phyloP scores from a whole-genome alignment of 1,140 invertebrate species.

The Phortica variegata region DNA sequence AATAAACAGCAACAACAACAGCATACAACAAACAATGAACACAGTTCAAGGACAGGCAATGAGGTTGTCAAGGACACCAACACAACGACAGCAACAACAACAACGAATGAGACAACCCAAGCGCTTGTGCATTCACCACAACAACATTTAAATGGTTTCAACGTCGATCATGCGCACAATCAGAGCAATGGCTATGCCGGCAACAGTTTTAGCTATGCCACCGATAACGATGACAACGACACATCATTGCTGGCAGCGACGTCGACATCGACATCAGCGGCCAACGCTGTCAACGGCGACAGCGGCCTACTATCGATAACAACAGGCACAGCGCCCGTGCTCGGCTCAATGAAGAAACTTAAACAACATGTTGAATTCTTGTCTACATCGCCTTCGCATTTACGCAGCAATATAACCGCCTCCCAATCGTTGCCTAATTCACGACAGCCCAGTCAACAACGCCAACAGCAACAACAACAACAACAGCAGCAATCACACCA shows the following conservation, averaged over 20 bases:
- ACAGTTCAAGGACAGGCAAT: conserved; percentile 1
- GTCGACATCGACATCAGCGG: neutral
- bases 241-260: conserved; percentile 22
- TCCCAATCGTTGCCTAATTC: conserved; percentile 44
- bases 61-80: conserved; percentile 4
- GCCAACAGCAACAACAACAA: conserved; percentile 15
- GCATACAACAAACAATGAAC: neutral
- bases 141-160: no score
- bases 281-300: no score
- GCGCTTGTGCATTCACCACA: conserved; percentile 29
- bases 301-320: no score
- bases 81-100: conserved; percentile 15
- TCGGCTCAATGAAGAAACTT: conserved; percentile 44
- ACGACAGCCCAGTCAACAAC: conserved; percentile 38
- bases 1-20: conserved; percentile 29
- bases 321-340: conserved; percentile 8
- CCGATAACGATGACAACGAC: conserved; percentile 17
- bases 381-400: conserved; percentile 27
- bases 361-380: conserved; percentile 52
- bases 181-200: conserved; percentile 11
- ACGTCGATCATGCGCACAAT: conserved; percentile 1
- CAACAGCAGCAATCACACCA: conserved; percentile 1
- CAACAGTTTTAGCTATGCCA: conserved; percentile 13
- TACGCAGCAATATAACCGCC: conserved; percentile 9
- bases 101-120: conserved; percentile 14